phyloP scores from a whole-genome alignment of 2,113 vertebrate species.

The Pedionomus torquatus region DNA sequence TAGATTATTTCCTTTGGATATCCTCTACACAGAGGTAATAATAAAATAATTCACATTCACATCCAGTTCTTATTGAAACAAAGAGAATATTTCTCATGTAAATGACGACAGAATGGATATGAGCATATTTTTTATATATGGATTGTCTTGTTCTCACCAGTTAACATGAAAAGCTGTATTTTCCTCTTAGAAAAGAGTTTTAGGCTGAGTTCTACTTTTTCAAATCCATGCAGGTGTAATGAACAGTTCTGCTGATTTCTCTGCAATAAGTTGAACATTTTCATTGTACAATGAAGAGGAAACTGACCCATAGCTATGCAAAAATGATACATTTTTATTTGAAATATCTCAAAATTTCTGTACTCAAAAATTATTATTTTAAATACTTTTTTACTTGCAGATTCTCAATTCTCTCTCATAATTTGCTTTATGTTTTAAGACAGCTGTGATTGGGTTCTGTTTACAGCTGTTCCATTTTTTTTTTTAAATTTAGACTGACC shows the following conservation, averaged over 20 bases:
- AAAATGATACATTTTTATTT: not conserved
- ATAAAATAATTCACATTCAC: not conserved
- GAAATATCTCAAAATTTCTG: not conserved
- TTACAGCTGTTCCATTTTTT: slow-evolving; percentile 49
- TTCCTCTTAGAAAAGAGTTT: not conserved
- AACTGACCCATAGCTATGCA: not conserved
- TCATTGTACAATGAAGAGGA: not conserved
- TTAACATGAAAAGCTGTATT: not conserved
- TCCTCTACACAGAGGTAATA: not conserved
- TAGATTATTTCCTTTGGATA: not conserved
- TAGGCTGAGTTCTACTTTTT: not conserved
- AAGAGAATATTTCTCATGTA: not conserved
- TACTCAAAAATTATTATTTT: not conserved
- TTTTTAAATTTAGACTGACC: slow-evolving; percentile 11
- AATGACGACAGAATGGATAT: not conserved
- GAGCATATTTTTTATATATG: not conserved
- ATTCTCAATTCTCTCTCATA: slow-evolving; percentile 10
- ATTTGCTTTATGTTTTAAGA: slow-evolving; percentile 33
- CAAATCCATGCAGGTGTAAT: not conserved
- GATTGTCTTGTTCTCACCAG: not conserved
- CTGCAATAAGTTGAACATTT: not conserved
- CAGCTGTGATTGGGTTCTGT: slow-evolving; percentile 14
- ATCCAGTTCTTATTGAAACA: not conserved
- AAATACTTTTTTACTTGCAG: not conserved
- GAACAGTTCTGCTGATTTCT: not conserved